phyloP scores from a whole-genome alignment of 2,797 vertebrate genomes.

The Epinephelus awoara region DNA sequence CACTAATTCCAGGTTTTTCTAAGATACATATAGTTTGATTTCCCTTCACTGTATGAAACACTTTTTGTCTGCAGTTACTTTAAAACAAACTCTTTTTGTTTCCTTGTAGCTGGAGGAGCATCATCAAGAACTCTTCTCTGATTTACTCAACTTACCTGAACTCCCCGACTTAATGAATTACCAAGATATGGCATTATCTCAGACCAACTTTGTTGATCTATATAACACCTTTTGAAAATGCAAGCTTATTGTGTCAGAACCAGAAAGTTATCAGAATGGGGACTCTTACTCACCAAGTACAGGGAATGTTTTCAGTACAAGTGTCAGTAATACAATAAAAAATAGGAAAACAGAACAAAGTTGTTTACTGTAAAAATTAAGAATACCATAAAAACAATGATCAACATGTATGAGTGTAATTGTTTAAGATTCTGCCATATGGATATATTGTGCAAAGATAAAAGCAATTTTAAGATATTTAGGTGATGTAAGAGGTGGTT shows the following conservation, averaged over 20 bases:
- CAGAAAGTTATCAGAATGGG: background rate
- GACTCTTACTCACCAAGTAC: no score
- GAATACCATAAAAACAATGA: background rate
- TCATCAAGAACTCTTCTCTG: background rate
- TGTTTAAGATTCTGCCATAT: background rate
- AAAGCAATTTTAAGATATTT: no score
- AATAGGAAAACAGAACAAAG: background rate
- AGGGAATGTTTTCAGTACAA: background rate
- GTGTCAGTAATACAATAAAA: background rate
- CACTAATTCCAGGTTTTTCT: background rate
- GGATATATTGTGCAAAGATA: background rate
- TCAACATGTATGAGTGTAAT: background rate
- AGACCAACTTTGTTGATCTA: accelerated
- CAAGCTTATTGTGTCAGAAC: background rate
- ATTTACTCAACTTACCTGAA: accelerated
- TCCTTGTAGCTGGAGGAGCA: background rate
- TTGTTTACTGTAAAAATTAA: background rate
- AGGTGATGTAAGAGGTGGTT: no score
- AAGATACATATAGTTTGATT: no score
- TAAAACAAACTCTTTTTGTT: background rate
- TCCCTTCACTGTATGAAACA: no score
- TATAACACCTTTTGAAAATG: background rate
- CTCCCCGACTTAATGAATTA: accelerated
- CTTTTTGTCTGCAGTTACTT: background rate
- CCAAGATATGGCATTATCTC: background rate